Percentiles rank a stretch among this genome's conserved stretches.
Evolutionary conservation across 2,113 vertebrate species (phyloP).

Genomic region (Onychostoma macrolepis): DNA sequence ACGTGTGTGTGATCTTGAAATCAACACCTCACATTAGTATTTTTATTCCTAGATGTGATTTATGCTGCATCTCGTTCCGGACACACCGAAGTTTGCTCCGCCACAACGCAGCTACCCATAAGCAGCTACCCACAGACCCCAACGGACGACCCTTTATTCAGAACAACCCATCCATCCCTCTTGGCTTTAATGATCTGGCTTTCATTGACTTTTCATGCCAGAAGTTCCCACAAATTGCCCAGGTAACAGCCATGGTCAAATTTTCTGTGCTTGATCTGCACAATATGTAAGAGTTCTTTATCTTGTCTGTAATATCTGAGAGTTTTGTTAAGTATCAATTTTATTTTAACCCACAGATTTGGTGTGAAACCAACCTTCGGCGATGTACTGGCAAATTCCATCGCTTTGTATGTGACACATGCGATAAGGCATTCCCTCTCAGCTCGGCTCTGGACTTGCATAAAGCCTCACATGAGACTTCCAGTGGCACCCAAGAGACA

Average conservation of each 20-base stretch:
- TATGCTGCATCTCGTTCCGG: constrained; percentile 93
- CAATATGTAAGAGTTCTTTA: background rate
- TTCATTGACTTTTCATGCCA: constrained; percentile 97
- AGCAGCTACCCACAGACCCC: constrained; percentile 90
- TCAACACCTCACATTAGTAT: background rate
- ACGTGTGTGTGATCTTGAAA: background rate
- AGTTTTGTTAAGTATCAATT: background rate
- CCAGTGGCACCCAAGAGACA: constrained; percentile 27
- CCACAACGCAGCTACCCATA: constrained; percentile 92
- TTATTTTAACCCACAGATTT: constrained; percentile 77
- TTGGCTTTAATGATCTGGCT: constrained; percentile 95
- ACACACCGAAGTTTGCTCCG: constrained; percentile 90
- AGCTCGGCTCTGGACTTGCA: constrained; percentile 87
- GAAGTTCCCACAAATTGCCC: constrained; percentile 94
- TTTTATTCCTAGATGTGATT: constrained; percentile 83
- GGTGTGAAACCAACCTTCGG: constrained; percentile 95
- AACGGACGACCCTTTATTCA: constrained; percentile 94
- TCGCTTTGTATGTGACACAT: constrained; percentile 88
- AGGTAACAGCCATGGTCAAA: constrained; percentile 75
- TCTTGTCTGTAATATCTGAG: background rate
- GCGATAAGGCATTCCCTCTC: constrained; percentile 96
- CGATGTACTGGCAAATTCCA: constrained; percentile 93
- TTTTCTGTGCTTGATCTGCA: background rate
- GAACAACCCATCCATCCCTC: constrained; percentile 95
- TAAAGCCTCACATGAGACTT: constrained; percentile 66